Percentiles rank a stretch among this genome's conserved stretches.
These are phyloP conservation scores for Nycticorax nycticorax DNA, from an alignment of 2,113 vertebrate species.

Conservation along the genomic window DNA sequence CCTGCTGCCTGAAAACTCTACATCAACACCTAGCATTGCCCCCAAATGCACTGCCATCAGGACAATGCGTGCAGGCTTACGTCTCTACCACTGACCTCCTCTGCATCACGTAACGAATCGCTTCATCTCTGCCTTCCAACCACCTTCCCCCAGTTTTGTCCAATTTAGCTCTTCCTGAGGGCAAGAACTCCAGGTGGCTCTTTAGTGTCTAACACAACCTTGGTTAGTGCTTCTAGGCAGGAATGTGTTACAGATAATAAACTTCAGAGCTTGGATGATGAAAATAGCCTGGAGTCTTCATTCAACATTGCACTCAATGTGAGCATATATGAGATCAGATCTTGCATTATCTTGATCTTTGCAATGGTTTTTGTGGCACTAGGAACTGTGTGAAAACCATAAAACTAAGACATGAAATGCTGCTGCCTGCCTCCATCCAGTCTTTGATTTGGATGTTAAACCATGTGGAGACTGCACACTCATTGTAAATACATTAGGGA, in stretches of 20 bases:
- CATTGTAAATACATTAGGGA: neutral
- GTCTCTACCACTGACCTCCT: neutral
- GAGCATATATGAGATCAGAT: neutral
- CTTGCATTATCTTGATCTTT: neutral
- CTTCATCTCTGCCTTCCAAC: neutral
- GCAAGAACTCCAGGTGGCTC: slow-evolving; percentile 23
- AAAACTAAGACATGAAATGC: neutral
- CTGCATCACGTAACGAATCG: neutral
- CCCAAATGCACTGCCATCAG: neutral
- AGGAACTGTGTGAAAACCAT: neutral
- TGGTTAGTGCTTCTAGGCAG: neutral
- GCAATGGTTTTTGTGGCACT: neutral
- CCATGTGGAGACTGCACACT: neutral
- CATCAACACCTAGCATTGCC: neutral
- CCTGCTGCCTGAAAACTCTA: neutral
- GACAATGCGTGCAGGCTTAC: neutral
- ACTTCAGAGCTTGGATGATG: neutral
- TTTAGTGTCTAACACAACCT: slow-evolving; percentile 12
- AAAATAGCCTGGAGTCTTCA: slow-evolving; percentile 41
- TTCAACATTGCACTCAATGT: neutral
- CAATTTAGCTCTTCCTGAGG: slow-evolving; percentile 25
- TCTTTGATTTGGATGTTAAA: neutral
- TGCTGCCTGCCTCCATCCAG: neutral
- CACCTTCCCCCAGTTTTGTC: neutral
- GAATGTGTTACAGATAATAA: slow-evolving; percentile 38